Base-by-base conservation (phyloP, 2,113 vertebrate genomes). In the Budorcas taxicolor region DNA sequence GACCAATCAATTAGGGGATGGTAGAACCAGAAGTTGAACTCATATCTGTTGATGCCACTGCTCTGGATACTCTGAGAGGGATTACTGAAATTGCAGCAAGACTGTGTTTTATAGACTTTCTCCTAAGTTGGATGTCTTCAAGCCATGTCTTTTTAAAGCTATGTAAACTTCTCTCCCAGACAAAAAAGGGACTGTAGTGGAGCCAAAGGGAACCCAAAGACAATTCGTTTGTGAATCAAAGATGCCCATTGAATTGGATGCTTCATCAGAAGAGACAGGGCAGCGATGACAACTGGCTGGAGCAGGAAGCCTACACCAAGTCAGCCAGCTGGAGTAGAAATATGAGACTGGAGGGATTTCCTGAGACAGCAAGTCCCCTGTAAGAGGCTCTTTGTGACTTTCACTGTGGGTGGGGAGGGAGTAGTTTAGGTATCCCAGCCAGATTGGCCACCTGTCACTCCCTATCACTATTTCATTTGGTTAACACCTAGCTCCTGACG, bases 391-490 rank as follows among this genome's bases (percentile, higher is more conserved):
- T 76, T 47, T 76, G 88, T 86, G 93, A 89, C 67, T 95, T 94
- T 86, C 76, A 60, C 58, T 50, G 31, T n/a, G 40, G 87, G 33
- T 53, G 33, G 62, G 43, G 47, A 87, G 74, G 43, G 88, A 85
- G 67, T 86, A 67, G 27, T 82, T 58, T 76, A 92, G 74, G 76
- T 90, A 43, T 64, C 71, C 53, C 21, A 76, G 89, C 82, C 91
- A 94, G 92, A 47, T 0, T 74, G 80, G 74, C 81, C 84, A 90
- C 93, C 91, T 95, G 95, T 97, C 43, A 64, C 29, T 40, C 33
- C 83, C 78, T 57, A 58, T 92, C 96, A 93, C 91, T 47, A 67
- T 92, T 85, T 96, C 40, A 76, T 93, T 95, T 87, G 89, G 94
- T 95, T 96, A 95, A 91, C 91, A 95, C 64, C 76, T 94, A 81